Conservation (phyloP, 2,113 vertebrate genomes). For the Pagrus major region DNA sequence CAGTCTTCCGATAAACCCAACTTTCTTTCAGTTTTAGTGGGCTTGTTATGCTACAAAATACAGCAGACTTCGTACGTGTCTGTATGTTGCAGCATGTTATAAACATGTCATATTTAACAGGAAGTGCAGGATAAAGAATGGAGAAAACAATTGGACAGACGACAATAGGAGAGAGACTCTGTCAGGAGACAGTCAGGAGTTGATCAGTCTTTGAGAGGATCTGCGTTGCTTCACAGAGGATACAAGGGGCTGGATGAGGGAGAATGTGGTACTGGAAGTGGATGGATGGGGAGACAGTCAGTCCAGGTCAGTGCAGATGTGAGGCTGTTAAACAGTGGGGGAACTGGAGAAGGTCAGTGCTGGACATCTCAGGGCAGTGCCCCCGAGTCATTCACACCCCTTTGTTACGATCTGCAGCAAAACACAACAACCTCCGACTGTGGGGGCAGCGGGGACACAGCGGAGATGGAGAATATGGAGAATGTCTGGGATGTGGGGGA, state of each 20-base stretch:
- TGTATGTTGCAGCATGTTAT: constrained; percentile 31
- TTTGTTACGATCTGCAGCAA: constrained; percentile 63
- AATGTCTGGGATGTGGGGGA: constrained; percentile 75
- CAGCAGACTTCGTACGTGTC: constrained; percentile 10
- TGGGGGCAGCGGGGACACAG: constrained; percentile 40
- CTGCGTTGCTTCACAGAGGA: constrained; percentile 39
- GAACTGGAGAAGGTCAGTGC: constrained; percentile 59
- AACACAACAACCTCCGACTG: constrained; percentile 14
- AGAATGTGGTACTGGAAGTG: constrained; percentile 21
- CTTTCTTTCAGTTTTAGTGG: constrained; percentile 30
- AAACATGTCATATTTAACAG: constrained; percentile 18
- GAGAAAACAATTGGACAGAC: constrained; percentile 7
- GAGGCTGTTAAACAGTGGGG: constrained; percentile 77
- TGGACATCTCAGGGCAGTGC: constrained; percentile 67
- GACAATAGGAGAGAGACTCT: constrained; percentile 12
- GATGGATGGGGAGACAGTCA: constrained; percentile 71
- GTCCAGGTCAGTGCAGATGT: constrained; percentile 72
- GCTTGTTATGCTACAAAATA: constrained; percentile 56
- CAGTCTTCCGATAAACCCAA: constrained; percentile 64
- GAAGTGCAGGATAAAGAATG: neutral
- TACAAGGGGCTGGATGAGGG: constrained; percentile 21
- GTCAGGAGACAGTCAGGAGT: constrained; percentile 51
- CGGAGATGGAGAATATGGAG: constrained; percentile 45
- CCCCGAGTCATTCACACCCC: constrained; percentile 71
- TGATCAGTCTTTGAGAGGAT: constrained; percentile 30